Percentiles rank a stretch among this genome's conserved stretches.
Conservation (phyloP, 2,797 vertebrate genomes). For the Margarornis squamiger region DNA sequence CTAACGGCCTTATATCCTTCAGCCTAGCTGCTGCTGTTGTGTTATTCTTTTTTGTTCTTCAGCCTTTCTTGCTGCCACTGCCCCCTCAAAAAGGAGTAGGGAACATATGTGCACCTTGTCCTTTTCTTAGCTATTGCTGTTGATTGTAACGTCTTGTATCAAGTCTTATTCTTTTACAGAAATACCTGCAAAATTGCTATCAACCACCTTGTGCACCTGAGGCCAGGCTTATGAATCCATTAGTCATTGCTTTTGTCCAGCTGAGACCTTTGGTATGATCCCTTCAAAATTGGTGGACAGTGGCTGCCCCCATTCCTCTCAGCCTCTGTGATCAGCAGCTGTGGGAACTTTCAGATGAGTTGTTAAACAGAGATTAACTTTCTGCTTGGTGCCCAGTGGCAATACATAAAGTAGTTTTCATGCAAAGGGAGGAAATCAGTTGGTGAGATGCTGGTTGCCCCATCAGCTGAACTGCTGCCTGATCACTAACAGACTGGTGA, state of each 20-base stretch:
- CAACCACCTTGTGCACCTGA: background rate
- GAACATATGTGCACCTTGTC: background rate
- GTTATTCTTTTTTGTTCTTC: background rate
- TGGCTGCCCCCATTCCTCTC: background rate
- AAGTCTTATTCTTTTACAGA: background rate
- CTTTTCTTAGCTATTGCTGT: background rate
- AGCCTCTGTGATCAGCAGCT: background rate
- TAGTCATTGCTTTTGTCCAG: background rate
- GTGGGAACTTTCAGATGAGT: background rate
- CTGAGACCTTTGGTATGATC: background rate
- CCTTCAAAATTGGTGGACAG: background rate
- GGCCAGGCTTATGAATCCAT: background rate
- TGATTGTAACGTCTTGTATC: background rate
- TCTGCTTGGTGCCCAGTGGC: no score
- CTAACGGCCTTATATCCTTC: background rate
- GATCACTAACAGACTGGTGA: rapidly evolving
- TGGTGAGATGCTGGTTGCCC: background rate
- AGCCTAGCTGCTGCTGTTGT: background rate
- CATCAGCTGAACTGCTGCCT: background rate
- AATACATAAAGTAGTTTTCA: background rate
- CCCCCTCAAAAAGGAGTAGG: rapidly evolving
- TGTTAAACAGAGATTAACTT: background rate
- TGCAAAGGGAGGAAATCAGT: background rate
- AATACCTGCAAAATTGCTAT: background rate
- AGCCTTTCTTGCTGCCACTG: background rate